Base-by-base conservation (phyloP, 2,113 vertebrate species). In the Scophthalmus maximus region DNA sequence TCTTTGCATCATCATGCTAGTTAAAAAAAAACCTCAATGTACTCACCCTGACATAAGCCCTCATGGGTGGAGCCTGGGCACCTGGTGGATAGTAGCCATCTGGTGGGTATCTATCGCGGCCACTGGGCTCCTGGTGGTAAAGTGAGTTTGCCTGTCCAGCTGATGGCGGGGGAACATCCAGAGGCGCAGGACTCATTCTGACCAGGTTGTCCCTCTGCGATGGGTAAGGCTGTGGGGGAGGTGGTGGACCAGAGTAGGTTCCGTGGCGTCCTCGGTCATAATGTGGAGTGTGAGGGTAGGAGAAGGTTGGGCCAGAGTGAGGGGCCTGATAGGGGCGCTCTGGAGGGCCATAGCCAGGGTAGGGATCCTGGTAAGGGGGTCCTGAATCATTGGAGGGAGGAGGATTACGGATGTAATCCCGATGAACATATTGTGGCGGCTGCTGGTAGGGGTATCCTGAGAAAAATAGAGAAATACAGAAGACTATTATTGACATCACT, bases 361-460 rank as follows among this genome's bases (percentile, higher is more conserved):
- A 99, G 63, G 95, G 93, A 62, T 99, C 97, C 78, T 95, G 92
- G 83, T 97, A 99, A 14, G 95, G 90, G 3, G 95, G 91, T 15
- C 95, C 87, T 2, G 95, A 87, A 26, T 98, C 97, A 90, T 91
- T 79, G 59, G 94, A 82, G 0, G 90, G 89, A 6, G 86, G 89
- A 22, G 92, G 88, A 72, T 92, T 94, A 51, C 93, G 93, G 25
- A 92, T 91, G 77, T 97, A 98, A 67, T 96, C 96, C 25, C 95
- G 87, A 42, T 79, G 69, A 73, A 97, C 87, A 68, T 95, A 96
- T n/a, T 92, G 95, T 0, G 93, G 90, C 25, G 95, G 92, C 56
- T 96, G 95, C 69, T 96, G 93, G 72, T 98, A 98, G 36, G 96
- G 95, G 80, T 97, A 92, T 63, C 95, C 98, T 99, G 78, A 10